These are phyloP conservation scores for Stylophora pistillata DNA, from an alignment of 64 coral and sea anemone species.

Conservation along the genomic window DNA sequence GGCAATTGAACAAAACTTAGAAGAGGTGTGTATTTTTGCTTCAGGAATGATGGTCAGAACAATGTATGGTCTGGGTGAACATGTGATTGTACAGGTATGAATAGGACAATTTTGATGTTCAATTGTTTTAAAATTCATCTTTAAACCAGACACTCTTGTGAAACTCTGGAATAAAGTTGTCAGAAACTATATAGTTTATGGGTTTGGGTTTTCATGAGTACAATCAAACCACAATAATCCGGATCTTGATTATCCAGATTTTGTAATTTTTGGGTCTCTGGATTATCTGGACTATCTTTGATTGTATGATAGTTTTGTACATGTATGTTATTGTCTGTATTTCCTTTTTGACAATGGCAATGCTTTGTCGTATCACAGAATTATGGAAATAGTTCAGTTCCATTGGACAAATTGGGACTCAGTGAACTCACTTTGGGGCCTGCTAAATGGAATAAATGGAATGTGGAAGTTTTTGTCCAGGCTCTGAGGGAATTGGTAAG, in stretches of 20 bases:
- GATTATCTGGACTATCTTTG: no score
- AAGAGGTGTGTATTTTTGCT: constrained; percentile 1
- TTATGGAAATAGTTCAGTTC: constrained; percentile 61
- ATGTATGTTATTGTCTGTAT: no score
- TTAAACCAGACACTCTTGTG: no score
- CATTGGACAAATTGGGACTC: constrained; percentile 70
- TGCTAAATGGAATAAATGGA: constrained; percentile 91
- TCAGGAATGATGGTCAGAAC: constrained; percentile 96
- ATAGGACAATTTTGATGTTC: no score
- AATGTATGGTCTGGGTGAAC: constrained; percentile 70
- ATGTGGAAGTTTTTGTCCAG: constrained; percentile 94
- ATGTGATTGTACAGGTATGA: constrained; percentile 81
- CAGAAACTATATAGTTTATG: no score
- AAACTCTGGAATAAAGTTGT: no score
- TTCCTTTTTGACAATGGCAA: not conserved
- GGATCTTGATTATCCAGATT: no score
- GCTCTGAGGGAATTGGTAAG: constrained; percentile 85
- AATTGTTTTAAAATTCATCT: no score
- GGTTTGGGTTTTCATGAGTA: not conserved
- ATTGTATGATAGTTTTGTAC: no score
- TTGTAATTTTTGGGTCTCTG: no score
- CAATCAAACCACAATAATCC: no score
- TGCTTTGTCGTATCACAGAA: constrained; percentile 60
- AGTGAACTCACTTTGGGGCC: constrained; percentile 60
- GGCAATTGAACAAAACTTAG: not conserved